phyloP scores from a whole-genome alignment of 1,140 invertebrate genomes.

The Drosophila murphyi region DNA sequence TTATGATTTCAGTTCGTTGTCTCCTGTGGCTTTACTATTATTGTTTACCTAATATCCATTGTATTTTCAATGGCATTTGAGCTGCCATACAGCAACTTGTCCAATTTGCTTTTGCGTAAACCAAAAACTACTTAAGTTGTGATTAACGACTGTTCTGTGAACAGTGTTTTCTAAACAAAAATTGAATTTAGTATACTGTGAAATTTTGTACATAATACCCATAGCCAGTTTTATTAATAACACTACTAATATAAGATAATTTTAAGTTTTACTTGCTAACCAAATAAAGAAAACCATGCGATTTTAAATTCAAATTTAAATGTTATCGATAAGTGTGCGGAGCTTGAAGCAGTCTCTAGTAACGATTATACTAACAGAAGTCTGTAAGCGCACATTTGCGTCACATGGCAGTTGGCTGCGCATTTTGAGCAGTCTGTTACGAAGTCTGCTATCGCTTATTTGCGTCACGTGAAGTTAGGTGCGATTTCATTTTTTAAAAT shows the following conservation, averaged over 20 bases:
- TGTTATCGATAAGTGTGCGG: conserved; percentile 26
- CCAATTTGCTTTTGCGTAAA: conserved; percentile 60
- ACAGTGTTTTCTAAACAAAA: conserved; percentile 38
- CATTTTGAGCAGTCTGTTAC: background rate
- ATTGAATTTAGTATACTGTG: conserved; percentile 36
- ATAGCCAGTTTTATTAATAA: conserved; percentile 37
- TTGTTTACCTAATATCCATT: conserved; percentile 74
- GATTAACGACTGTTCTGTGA: conserved; percentile 52
- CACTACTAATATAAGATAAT: conserved; percentile 26
- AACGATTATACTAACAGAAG: conserved; percentile 5
- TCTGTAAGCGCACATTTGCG: background rate
- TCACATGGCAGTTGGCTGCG: too few species aligned
- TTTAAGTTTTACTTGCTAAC: conserved; percentile 36
- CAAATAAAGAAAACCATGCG: conserved; percentile 13
- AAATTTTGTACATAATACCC: conserved; percentile 31
- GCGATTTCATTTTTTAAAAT: background rate
- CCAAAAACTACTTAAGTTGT: conserved; percentile 65
- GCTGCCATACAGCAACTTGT: conserved; percentile 81
- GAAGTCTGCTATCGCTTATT: background rate
- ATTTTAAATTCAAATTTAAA: conserved; percentile 18
- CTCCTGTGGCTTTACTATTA: conserved; percentile 68
- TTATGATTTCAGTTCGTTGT: conserved; percentile 61
- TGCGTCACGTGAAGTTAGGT: conserved; percentile 2
- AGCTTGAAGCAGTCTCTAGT: background rate
- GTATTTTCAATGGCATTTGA: conserved; percentile 80